Percentiles rank a stretch among this genome's conserved stretches.
Evolutionary conservation across 2,113 vertebrate species (phyloP).

Genomic region (Gambusia affinis): DNA sequence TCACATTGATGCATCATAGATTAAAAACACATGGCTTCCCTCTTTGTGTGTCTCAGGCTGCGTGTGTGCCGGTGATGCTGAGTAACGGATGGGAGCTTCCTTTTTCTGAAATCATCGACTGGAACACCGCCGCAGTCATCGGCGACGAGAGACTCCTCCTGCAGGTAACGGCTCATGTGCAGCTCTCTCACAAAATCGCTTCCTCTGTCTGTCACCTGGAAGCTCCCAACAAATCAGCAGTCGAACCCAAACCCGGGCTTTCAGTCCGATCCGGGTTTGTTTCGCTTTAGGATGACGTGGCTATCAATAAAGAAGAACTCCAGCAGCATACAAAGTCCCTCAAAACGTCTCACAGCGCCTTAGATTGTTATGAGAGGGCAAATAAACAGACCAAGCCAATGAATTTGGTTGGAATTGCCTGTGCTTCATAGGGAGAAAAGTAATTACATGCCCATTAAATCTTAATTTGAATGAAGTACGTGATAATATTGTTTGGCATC

Average conservation of each 20-base stretch:
- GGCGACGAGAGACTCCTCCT: conserved; percentile 83
- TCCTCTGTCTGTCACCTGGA: conserved; percentile 9
- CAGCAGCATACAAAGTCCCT: conserved; percentile 18
- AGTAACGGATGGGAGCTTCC: conserved; percentile 84
- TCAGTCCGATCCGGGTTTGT: background rate
- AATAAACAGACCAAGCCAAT: conserved; percentile 52
- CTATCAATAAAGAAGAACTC: background rate
- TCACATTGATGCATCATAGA: background rate
- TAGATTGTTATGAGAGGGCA: conserved; percentile 28
- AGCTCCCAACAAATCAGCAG: background rate
- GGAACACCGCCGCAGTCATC: conserved; percentile 82
- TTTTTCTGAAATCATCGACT: conserved; percentile 83
- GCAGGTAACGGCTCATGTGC: conserved; percentile 67
- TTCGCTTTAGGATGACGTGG: conserved; percentile 6
- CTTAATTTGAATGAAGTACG: conserved; percentile 63
- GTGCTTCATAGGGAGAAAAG: conserved; percentile 43
- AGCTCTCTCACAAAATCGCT: background rate
- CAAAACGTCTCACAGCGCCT: conserved; percentile 32
- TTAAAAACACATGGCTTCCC: background rate
- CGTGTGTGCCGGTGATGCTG: conserved; percentile 82
- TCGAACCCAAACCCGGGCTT: background rate
- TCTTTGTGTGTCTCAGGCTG: conserved; percentile 68
- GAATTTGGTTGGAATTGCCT: conserved; percentile 41
- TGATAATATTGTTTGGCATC: conserved; percentile 69
- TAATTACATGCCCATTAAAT: conserved; percentile 71